A percentile compares a stretch with the other conserved stretches of the same genome.
Evolutionary conservation across 2,797 vertebrate species (phyloP).

Genomic region (Lycodopsis pacificus): DNA sequence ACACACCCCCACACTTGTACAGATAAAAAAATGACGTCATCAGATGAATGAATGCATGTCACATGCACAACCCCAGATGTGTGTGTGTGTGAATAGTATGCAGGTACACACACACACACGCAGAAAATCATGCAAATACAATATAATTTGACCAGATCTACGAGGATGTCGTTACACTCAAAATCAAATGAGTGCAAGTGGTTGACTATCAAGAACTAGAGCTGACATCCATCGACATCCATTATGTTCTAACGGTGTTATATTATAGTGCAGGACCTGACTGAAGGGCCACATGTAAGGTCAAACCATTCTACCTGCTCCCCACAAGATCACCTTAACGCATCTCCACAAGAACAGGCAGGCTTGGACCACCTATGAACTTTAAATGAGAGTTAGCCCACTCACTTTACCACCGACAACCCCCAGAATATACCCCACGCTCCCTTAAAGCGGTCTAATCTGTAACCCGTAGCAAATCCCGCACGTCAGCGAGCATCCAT

Average conservation of each 20-base stretch:
- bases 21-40: neutral
- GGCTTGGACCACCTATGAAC: neutral
- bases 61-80: neutral
- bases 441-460: slow-evolving; percentile 15
- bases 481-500: neutral
- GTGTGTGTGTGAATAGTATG: neutral
- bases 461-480: neutral
- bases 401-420: neutral
- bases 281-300: neutral
- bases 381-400: neutral
- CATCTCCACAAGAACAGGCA: neutral
- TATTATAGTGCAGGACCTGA: neutral
- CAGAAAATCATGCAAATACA: neutral
- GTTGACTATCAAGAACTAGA: neutral
- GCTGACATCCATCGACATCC: neutral
- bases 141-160: slow-evolving; percentile 6
- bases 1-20: neutral
- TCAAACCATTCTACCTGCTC: accelerated
- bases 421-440: neutral
- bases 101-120: neutral
- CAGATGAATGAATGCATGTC: neutral
- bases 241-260: neutral
- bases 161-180: neutral
- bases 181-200: slow-evolving; percentile 4
- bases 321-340: neutral